Evolutionary conservation across 2,888 invertebrate genomes (phyloP).

Genomic region (Ectemnius lituratus): DNA sequence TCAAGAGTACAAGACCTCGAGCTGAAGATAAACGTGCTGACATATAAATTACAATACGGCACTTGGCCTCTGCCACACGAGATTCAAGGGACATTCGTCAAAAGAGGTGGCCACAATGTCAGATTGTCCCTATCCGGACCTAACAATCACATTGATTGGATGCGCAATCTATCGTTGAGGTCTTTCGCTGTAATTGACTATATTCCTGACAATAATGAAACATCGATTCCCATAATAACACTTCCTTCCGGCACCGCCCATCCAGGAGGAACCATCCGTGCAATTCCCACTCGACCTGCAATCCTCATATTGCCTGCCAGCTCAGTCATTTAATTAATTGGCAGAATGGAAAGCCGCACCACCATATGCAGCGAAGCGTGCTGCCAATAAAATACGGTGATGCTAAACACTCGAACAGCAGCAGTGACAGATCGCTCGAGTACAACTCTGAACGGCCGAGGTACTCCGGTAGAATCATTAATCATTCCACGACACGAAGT

Average conservation of each 20-base stretch:
- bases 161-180: slow-evolving; percentile 18
- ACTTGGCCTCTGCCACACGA: slow-evolving; percentile 68
- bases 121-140: slow-evolving; percentile 60
- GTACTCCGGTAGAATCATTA: too few relatives aligned
- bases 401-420: slow-evolving; percentile 49
- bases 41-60: slow-evolving; percentile 73
- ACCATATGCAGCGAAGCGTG: slow-evolving; percentile 12
- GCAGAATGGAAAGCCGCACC: slow-evolving; percentile 45
- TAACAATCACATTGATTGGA: slow-evolving; percentile 63
- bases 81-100: slow-evolving; percentile 51
- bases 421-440: slow-evolving; percentile 46
- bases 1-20: slow-evolving; percentile 70
- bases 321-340: slow-evolving; percentile 52
- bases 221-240: too few relatives aligned
- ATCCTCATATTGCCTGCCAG: slow-evolving; percentile 42
- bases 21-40: slow-evolving; percentile 69
- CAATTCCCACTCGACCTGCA: slow-evolving; percentile 27
- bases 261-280: too few relatives aligned
- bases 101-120: slow-evolving; percentile 52
- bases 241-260: too few relatives aligned
- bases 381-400: slow-evolving; percentile 46
- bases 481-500: too few relatives aligned
- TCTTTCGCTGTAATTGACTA: too few relatives aligned
- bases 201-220: too few relatives aligned
- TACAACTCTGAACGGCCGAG: slow-evolving; percentile 13